Evolutionary conservation across 2,888 invertebrate species (phyloP).

Genomic region (Colostygia pectinataria): DNA sequence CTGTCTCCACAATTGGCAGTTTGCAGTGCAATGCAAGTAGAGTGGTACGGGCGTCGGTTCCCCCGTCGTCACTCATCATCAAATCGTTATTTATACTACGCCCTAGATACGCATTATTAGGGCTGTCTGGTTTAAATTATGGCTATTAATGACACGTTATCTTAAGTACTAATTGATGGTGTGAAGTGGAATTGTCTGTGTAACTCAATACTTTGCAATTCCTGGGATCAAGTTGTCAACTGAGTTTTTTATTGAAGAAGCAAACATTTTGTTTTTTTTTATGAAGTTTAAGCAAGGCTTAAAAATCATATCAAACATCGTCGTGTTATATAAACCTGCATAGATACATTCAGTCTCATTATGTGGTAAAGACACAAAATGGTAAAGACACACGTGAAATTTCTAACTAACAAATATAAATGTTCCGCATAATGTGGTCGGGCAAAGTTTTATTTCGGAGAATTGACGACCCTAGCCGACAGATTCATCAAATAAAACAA

Average conservation of each 20-base stretch:
- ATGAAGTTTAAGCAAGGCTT: no score
- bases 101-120: constrained; percentile 60
- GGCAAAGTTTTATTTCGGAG: not conserved
- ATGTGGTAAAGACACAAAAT: no score
- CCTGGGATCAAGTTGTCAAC: not conserved
- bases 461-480: constrained; percentile 42
- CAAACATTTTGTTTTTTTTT: no score
- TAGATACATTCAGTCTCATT: no score
- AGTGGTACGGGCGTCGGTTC: constrained; percentile 51
- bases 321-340: no score
- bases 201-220: constrained; percentile 15
- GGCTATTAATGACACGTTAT: constrained; percentile 19
- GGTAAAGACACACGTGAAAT: no score
- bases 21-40: constrained; percentile 48
- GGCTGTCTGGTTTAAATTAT: constrained; percentile 45
- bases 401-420: no score
- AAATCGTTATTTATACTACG: constrained; percentile 64
- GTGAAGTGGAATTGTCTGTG: constrained; percentile 17
- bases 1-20: constrained; percentile 47
- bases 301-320: no score
- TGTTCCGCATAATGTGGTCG: no score
- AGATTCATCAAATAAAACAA: constrained; percentile 56
- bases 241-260: no score
- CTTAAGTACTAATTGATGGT: constrained; percentile 20
- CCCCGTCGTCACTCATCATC: constrained; percentile 69